Evolutionary conservation across 2,797 vertebrate species (phyloP), one percentile per base, ranked within the genome.

Genomic region (Megaceryle alcyon): DNA sequence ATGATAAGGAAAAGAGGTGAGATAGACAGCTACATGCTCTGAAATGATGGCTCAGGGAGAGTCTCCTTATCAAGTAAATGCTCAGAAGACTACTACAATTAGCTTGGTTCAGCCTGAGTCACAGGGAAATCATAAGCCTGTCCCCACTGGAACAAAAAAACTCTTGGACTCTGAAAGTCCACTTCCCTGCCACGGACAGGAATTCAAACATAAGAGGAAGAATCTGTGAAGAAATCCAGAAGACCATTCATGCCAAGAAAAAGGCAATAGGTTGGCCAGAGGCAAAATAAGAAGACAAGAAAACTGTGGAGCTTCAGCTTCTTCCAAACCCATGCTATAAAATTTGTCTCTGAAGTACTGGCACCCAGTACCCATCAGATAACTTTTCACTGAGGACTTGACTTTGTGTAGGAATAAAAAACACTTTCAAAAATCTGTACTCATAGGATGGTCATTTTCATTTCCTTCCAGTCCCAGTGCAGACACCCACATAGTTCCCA

Each of bases 1-100:
- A 2, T 86, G 89, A 91, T 96, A 96, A 94, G 82, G 56, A 90
- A 94, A 72, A 46, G 54, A 90, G 39, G 87, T 84, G 54, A 96
- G 89, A 94, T 94, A 95, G 84, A 54, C 79, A 89, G 94, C 82
- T 72, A 60, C 9, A 46, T 35, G 35, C 61, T 85, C 61, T 4
- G 8, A 86, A 86, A 88, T 46, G 33, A 56, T 82, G 82, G 54
- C 89, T 94, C 70, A 63, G 86, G 20, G 31, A 95, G 49, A 84
- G 85, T 41, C 23, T 15, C n/a, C 22, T 84, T 89, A 66, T 76
- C 63, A 86, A 75, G 51, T 6, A 88, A 88, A 69, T 57, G 19
- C 69, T 88, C 69, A 46, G 22, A 83, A 90, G 44, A 72, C 35
- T 43, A 68, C 60, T 46, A 68, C 60, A 79, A 60, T 69, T 69